Evolutionary conservation across 2,797 vertebrate species (phyloP).

Genomic region (Sciurus vulgaris): DNA sequence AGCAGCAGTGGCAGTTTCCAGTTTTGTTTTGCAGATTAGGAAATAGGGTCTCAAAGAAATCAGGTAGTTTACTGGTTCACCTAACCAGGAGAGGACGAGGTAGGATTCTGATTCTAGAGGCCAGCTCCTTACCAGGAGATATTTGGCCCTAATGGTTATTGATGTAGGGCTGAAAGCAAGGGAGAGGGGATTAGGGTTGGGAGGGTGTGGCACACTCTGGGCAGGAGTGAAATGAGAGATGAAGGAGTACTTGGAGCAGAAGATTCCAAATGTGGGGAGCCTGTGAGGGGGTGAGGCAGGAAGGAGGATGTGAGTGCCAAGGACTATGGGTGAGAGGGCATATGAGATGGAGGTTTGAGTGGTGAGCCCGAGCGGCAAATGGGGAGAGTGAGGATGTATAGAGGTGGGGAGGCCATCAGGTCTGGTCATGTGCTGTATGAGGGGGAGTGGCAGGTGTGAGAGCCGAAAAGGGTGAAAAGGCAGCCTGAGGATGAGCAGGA

Average conservation of each 20-base stretch:
- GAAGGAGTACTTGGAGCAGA: not conserved
- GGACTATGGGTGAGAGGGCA: not conserved
- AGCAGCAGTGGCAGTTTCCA: not conserved
- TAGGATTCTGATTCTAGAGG: not conserved
- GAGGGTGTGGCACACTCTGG: not conserved
- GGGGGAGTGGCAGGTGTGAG: not conserved
- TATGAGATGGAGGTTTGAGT: not conserved
- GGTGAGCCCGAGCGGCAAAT: not conserved
- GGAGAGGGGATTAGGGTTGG: not conserved
- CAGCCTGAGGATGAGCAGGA: not conserved
- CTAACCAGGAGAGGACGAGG: not conserved
- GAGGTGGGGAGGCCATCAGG: not conserved
- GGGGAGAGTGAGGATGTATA: not conserved
- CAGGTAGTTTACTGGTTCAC: not conserved
- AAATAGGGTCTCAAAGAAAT: conserved; percentile 32
- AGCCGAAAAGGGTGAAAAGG: not conserved
- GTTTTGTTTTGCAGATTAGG: not conserved
- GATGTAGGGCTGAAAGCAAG: not conserved
- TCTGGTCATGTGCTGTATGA: not conserved
- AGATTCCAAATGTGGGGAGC: not conserved
- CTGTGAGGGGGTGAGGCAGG: not conserved
- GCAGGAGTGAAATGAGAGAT: not conserved
- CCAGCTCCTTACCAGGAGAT: not conserved
- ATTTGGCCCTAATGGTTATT: not conserved
- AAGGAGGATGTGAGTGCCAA: not conserved